Base-by-base conservation (phyloP, 2,113 vertebrate genomes). In the Carassius carassius region DNA sequence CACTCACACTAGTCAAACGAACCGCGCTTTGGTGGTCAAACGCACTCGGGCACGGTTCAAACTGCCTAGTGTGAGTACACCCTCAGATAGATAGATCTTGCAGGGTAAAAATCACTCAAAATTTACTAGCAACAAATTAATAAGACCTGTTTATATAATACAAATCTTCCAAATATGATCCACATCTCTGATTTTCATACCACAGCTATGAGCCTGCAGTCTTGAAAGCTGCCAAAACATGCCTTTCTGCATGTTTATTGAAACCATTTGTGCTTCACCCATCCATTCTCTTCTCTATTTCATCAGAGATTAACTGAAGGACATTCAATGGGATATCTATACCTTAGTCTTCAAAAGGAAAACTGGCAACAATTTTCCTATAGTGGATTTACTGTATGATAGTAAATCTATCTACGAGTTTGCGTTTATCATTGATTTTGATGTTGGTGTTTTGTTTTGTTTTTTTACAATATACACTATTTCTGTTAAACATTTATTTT, bases 121-220 rank as follows among this genome's bases (percentile, higher is more conserved):
- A 67, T 32, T 5, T 67, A 67, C 14, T 67, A 67, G 63, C 29
- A 72, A 44, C 35, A 41, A n/a, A 44, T 72, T 44, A 72, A 44
- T n/a, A 13, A 13, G 35, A 41, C 19, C 83, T 80, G 81, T 75
- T 65, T 86, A 63, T 44, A 32, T 83, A 70, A 86, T 65, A 70
- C 81, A 80, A 44, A 87, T 87, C 74, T 58, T 78, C 80, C 86
- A 87, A 87, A 84, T 35, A 83, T 84, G 78, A 79, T 86, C 63
- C 75, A 35, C 35, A n/a, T 19, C 35, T 72, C 37, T n/a, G 69
- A 19, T 44, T 21, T 72, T 41, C 10, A 1, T n/a, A 72, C 69
- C 35, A 72, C 69, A 72, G 69, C 8, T 70, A 72, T 41, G 19
- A 41, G 35, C 41, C 69, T 19, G 11, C 69, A 41, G 35, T 11